A percentile compares a stretch with the other conserved stretches of the same genome.
Conservation (phyloP, 1,140 invertebrate species). For the Hirudo medicinalis region DNA sequence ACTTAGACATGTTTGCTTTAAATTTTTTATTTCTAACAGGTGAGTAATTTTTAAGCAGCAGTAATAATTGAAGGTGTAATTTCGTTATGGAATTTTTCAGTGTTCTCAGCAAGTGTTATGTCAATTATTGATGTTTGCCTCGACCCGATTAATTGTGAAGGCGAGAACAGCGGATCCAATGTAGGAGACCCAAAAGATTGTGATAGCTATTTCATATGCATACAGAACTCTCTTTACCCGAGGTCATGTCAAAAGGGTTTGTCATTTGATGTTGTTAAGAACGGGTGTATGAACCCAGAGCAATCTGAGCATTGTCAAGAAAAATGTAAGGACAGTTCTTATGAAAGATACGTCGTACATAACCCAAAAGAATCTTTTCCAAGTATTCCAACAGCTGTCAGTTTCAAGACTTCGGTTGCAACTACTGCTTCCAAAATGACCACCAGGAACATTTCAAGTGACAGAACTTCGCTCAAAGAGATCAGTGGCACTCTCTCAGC, state of each 20-base stretch:
- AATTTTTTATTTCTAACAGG: not conserved
- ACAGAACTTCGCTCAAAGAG: too few relatives aligned
- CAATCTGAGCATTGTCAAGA: too few relatives aligned
- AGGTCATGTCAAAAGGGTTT: not conserved
- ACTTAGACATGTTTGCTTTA: not conserved
- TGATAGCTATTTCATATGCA: not conserved
- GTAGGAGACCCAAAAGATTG: conserved; percentile 8
- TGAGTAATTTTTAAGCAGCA: not conserved
- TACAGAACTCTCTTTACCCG: not conserved
- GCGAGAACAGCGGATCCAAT: not conserved
- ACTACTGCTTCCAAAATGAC: too few relatives aligned
- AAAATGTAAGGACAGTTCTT: too few relatives aligned
- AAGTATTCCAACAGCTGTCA: too few relatives aligned
- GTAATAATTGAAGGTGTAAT: not conserved
- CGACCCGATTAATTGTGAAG: conserved; percentile 6
- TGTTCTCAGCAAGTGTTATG: not conserved
- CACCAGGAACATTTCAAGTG: too few relatives aligned
- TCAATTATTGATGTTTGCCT: not conserved
- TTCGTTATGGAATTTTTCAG: not conserved
- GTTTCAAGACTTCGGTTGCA: too few relatives aligned
- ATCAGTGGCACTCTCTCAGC: too few relatives aligned
- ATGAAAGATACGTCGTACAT: too few relatives aligned
- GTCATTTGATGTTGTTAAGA: not conserved
- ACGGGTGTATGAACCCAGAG: too few relatives aligned
- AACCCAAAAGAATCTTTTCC: too few relatives aligned